Evolutionary conservation across 2,797 vertebrate genomes (phyloP).

Genomic region (Pseudocheirus occidentalis): DNA sequence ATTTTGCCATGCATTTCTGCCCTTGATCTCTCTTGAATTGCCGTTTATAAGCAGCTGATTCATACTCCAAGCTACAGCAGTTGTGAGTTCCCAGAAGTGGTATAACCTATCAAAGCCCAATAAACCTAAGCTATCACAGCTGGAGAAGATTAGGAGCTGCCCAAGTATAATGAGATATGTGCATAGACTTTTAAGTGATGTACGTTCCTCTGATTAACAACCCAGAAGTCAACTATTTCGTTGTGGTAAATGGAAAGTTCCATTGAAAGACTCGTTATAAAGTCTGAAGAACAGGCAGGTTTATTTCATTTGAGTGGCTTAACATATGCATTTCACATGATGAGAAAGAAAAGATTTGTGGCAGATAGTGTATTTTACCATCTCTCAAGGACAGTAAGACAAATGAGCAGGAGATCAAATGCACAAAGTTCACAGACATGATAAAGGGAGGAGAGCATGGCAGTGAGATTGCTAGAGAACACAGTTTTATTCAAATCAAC

Average conservation of each 20-base stretch:
- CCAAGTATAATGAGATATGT: not conserved
- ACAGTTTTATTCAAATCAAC: not conserved
- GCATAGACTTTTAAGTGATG: constrained; percentile 15
- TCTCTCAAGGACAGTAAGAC: constrained; percentile 5
- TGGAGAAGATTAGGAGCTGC: constrained; percentile 49
- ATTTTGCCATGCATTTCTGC: not conserved
- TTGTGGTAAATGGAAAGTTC: constrained; percentile 37
- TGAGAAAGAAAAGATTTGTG: not conserved
- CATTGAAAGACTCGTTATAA: not conserved
- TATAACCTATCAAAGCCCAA: constrained; percentile 27
- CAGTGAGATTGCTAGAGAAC: not conserved
- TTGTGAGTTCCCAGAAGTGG: constrained; percentile 58
- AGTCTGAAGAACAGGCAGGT: not conserved
- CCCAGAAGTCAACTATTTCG: constrained; percentile 9
- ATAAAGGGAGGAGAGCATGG: not conserved
- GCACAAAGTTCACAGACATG: not conserved
- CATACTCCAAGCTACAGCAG: constrained; percentile 10
- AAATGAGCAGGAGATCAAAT: not conserved
- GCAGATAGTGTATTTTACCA: not conserved
- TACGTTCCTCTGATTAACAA: constrained; percentile 15
- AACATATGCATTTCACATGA: not conserved
- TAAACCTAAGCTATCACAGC: constrained; percentile 59
- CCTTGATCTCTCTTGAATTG: constrained; percentile 35
- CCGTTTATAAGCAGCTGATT: constrained; percentile 46
- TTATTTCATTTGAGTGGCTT: not conserved